Base-by-base conservation (phyloP, 2,888 invertebrate genomes). In the Eristalis tenax region DNA sequence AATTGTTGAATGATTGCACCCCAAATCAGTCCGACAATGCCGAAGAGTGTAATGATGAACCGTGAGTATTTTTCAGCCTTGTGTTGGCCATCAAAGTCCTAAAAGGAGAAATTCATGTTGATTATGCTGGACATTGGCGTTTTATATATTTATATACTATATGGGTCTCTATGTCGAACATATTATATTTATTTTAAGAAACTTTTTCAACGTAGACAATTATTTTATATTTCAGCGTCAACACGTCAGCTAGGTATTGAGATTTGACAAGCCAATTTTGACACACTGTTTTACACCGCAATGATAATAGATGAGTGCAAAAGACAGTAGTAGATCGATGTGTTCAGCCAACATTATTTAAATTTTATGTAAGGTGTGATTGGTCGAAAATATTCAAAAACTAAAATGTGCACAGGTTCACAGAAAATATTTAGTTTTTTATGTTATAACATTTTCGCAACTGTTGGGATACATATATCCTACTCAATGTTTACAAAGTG, bases 1-100 rank as follows among this genome's bases (percentile, higher is more conserved):
- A 99, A 99, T 92, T 98, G 98, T 92, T 99, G 98, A 89, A 98
- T 97, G 69, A 97, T 95, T 90, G 97, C 98, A 56, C 99, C 99
- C 97, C 98, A 98, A 75, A 97, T 94, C 77, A 99, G 95, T 10
- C 99, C 99, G 74, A 98, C 97, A 88, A 96, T 97, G 84, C 98
- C 98, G 94, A 98, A 98, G 63, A 98, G 92, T 11, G 97, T 96
- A 83, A 99, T 97, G 75, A 99, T 98, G 15, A 97, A 95, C 91
- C 98, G 95, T 64, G 98, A 98, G 76, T 97, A 94, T 91, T 96
- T 97, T 92, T 99, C 99, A 1, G 98, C 98, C 92, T 96, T 96
- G 15, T 96, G 96, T 93, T 98, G 98, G 0, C 98, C 98, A 84
- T 97, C 97, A 93, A 96, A 98, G 91, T 98, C 98, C 97, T 96